Evolutionary conservation across 2,797 vertebrate genomes (phyloP).

Genomic region (Ctenopoma multispine): DNA sequence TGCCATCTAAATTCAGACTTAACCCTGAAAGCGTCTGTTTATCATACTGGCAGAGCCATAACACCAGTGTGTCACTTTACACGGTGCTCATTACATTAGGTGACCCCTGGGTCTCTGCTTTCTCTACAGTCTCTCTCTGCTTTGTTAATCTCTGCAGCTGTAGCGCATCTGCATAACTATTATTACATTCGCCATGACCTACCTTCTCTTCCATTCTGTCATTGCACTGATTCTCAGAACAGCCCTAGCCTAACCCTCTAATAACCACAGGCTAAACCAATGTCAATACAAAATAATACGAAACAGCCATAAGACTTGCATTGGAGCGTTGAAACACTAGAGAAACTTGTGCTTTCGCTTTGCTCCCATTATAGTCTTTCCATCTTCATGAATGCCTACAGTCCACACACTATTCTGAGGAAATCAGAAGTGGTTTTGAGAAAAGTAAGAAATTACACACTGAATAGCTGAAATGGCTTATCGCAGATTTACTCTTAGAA

Average conservation of each 20-base stretch:
- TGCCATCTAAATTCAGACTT: neutral
- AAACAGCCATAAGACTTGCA: neutral
- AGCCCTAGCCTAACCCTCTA: neutral
- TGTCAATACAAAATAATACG: conserved; percentile 6
- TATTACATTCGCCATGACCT: conserved; percentile 28
- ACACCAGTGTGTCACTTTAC: conserved; percentile 21
- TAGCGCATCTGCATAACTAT: conserved; percentile 38
- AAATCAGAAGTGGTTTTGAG: neutral
- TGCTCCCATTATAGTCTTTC: neutral
- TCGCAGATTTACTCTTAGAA: neutral
- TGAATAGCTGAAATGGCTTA: neutral
- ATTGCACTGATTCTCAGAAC: neutral
- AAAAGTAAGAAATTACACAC: conserved; percentile 12
- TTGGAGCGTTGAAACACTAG: neutral
- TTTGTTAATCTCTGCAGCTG: conserved; percentile 48
- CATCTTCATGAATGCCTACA: neutral
- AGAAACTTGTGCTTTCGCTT: conserved; percentile 5
- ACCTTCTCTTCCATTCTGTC: neutral
- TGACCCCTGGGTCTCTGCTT: conserved; percentile 30
- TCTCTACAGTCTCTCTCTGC: conserved; percentile 18
- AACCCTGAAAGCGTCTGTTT: neutral
- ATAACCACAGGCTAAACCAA: neutral
- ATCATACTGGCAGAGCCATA: conserved; percentile 23
- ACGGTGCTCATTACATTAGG: conserved; percentile 38
- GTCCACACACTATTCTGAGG: conserved; percentile 1